Evolutionary conservation across 2,797 vertebrate genomes (phyloP).

Genomic region (Sebastes steindachneri): DNA sequence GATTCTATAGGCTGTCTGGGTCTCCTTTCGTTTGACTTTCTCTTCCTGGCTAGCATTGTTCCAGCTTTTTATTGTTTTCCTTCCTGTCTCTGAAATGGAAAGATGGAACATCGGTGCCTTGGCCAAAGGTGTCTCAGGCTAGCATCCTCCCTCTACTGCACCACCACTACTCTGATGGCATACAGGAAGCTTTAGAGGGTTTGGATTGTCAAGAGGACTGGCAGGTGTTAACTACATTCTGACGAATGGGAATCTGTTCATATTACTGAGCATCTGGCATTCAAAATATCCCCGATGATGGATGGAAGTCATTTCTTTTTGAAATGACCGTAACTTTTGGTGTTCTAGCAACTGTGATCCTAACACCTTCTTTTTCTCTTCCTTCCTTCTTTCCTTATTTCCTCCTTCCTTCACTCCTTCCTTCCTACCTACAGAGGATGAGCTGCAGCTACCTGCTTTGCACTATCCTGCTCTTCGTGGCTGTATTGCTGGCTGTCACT

Average conservation of each 20-base stretch:
- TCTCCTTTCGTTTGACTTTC: constrained; percentile 2
- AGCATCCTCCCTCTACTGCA: background rate
- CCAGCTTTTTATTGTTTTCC: constrained; percentile 18
- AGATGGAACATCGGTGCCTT: background rate
- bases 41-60: constrained; percentile 1
- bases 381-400: background rate
- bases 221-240: constrained; percentile 35
- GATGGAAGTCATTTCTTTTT: constrained; percentile 40
- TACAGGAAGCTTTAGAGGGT: background rate
- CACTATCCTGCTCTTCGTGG: constrained; percentile 93
- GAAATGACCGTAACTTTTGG: background rate
- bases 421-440: constrained; percentile 84
- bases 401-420: background rate
- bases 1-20: background rate
- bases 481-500: constrained; percentile 90
- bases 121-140: constrained; percentile 4
- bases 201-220: constrained; percentile 1
- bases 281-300: constrained; percentile 35
- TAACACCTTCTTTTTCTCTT: constrained; percentile 16
- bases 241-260: constrained; percentile 37
- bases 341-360: constrained; percentile 6
- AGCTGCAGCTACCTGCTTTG: constrained; percentile 94
- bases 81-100: constrained; percentile 4
- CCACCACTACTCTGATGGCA: background rate
- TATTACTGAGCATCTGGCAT: constrained; percentile 24